A percentile compares a stretch with the other conserved stretches of the same genome.
These are phyloP conservation scores for Notospermus geniculatus DNA, from an alignment of 1,140 invertebrate genomes.

Conservation along the genomic window DNA sequence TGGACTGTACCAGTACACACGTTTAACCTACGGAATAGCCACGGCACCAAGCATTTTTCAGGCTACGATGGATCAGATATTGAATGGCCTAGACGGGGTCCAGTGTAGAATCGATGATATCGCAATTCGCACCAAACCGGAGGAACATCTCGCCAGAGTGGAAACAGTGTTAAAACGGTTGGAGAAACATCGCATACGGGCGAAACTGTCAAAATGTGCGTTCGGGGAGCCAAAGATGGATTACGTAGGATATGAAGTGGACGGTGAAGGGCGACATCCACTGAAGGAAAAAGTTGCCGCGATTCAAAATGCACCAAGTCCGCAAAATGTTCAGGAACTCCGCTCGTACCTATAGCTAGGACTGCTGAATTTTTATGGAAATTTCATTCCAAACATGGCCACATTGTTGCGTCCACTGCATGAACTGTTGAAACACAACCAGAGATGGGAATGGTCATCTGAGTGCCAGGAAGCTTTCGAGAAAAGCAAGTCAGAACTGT, in stretches of 20 bases:
- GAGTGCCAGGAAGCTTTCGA: conserved; percentile 33
- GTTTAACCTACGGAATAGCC: too few relatives aligned
- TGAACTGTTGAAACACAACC: conserved; percentile 19
- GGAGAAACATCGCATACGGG: too few relatives aligned
- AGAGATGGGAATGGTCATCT: conserved; percentile 21
- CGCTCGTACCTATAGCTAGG: conserved; percentile 31
- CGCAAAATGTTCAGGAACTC: conserved; percentile 45
- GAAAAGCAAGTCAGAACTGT: conserved; percentile 23
- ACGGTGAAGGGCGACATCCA: conserved; percentile 38
- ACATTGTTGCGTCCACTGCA: conserved; percentile 21
- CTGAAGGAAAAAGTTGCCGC: conserved; percentile 50
- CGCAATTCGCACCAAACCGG: too few relatives aligned
- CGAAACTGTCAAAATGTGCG: conserved; percentile 18
- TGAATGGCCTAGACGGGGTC: too few relatives aligned
- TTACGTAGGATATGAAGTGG: conserved; percentile 33
- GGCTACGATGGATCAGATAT: too few relatives aligned
- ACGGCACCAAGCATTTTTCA: too few relatives aligned
- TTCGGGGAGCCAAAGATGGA: conserved; percentile 13
- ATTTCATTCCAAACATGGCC: conserved; percentile 26
- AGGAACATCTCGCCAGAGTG: too few relatives aligned
- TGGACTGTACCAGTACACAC: too few relatives aligned
- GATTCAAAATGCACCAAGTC: conserved; percentile 47
- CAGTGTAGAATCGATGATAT: too few relatives aligned
- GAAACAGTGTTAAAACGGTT: too few relatives aligned
- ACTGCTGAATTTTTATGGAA: conserved; percentile 33